Base-by-base conservation (phyloP, 2,113 vertebrate species). In the Perca fluviatilis region DNA sequence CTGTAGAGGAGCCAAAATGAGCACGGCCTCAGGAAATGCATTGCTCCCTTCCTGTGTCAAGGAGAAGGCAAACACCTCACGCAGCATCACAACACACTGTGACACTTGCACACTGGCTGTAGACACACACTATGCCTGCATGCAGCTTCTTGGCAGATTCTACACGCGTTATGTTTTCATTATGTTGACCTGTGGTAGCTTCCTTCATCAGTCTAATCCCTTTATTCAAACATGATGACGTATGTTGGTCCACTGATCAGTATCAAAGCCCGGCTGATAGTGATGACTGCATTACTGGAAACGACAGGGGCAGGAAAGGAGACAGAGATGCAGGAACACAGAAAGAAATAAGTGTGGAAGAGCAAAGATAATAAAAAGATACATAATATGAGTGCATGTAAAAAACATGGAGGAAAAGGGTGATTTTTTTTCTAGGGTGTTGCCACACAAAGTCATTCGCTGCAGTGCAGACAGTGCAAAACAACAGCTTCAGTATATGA, bases 201-300 rank as follows among this genome's bases (percentile, higher is more conserved):
- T 82, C 79, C 77, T 78, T 86, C 86, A 63, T 88, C 75, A 65
- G 67, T 71, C 63, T 92, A 85, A 88, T 89, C 83, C 82, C 78
- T 85, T 84, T 70, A 91, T 80, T 86, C 53, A 85, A 79, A 77
- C 82, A 87, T 74, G 65, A 80, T 85, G 81, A 88, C 50, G 46
- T 66, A 56, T 57, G 67, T 87, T 11, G 69, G 85, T 49, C 53
- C 77, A 76, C 54, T 87, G 85, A 89, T 91, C 76, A 46, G 76
- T 77, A 84, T 91, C 74, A 83, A 91, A 84, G 79, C 72, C 18
- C 0, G 12, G 74, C 65, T 83, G 78, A 86, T 85, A 67, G 25
- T 12, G 46, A 74, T 50, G 75, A 79, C 76, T 69, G 75, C 81
- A 79, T 80, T 65, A 86, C 74, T 77, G 74, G 69, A 88, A 89